These are phyloP conservation scores for Penaeus indicus DNA, from an alignment of 1,140 invertebrate genomes.

Conservation along the genomic window DNA sequence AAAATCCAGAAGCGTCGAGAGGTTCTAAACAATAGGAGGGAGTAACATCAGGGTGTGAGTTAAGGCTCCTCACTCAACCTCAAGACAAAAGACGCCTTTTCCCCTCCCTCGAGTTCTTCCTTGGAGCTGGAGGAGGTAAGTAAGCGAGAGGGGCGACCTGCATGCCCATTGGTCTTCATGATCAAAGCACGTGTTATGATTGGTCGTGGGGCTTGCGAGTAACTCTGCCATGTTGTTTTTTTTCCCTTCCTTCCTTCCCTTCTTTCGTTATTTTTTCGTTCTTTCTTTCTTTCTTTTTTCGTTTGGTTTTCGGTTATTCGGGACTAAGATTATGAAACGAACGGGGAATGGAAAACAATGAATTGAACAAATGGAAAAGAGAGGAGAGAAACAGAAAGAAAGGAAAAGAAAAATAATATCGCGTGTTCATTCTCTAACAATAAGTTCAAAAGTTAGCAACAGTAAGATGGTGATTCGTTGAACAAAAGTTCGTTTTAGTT, in stretches of 20 bases:
- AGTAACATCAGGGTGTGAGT: slow-evolving; percentile 32
- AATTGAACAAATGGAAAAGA: too few relatives aligned
- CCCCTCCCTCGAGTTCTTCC: slow-evolving; percentile 25
- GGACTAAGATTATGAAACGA: too few relatives aligned
- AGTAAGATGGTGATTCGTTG: too few relatives aligned
- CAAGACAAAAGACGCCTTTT: slow-evolving; percentile 33
- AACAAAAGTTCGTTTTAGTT: too few relatives aligned
- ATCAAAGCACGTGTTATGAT: slow-evolving; percentile 7
- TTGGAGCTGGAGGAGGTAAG: slow-evolving; percentile 12
- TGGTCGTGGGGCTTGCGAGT: not conserved
- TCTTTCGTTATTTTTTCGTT: slow-evolving; percentile 5
- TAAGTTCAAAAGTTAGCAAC: too few relatives aligned
- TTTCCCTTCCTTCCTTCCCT: slow-evolving; percentile 14
- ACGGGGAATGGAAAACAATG: too few relatives aligned
- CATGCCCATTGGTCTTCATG: slow-evolving; percentile 21
- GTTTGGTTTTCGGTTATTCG: too few relatives aligned
- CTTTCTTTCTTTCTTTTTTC: slow-evolving; percentile 3
- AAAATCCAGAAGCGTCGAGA: too few relatives aligned
- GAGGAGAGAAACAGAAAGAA: too few relatives aligned
- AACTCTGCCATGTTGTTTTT: slow-evolving; percentile 8
- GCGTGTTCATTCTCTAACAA: too few relatives aligned
- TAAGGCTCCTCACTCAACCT: slow-evolving; percentile 24
- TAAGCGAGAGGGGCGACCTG: not conserved
- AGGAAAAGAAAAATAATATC: too few relatives aligned
- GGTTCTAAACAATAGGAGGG: slow-evolving; percentile 39